These are phyloP conservation scores for Oncorhynchus masou DNA, from an alignment of 2,113 vertebrate genomes.

Conservation along the genomic window DNA sequence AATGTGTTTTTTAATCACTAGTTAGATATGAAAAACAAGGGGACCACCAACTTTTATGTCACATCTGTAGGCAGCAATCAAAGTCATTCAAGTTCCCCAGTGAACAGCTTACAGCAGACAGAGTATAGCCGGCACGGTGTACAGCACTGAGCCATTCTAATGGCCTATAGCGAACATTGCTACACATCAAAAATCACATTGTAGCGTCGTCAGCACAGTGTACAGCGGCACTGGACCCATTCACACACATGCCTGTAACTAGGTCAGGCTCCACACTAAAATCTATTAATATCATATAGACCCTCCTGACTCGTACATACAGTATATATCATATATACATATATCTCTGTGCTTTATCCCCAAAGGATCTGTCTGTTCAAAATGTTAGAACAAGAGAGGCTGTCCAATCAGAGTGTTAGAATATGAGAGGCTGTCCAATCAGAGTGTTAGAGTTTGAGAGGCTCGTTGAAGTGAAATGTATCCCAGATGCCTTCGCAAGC, in stretches of 20 bases:
- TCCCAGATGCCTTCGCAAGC: constrained; percentile 33
- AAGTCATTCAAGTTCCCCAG: not conserved
- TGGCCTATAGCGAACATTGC: too few relatives aligned
- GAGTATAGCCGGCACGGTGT: not conserved
- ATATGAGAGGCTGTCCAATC: constrained; percentile 20
- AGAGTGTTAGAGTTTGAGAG: constrained; percentile 36
- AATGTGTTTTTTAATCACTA: too few relatives aligned
- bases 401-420: constrained; percentile 27
- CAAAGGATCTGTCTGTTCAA: constrained; percentile 5
- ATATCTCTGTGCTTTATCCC: constrained; percentile 38
- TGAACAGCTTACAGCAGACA: not conserved
- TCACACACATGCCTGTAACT: constrained; percentile 44
- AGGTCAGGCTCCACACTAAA: constrained; percentile 49
- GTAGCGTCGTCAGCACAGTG: too few relatives aligned
- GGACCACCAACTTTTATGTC: too few relatives aligned
- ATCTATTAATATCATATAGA: constrained; percentile 60
- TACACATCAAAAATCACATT: too few relatives aligned
- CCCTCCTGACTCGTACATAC: constrained; percentile 27
- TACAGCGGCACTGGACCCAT: too few relatives aligned
- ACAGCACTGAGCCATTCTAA: not conserved
- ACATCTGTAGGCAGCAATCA: too few relatives aligned
- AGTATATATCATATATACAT: constrained; percentile 31
- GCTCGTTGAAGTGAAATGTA: not conserved
- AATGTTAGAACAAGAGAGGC: constrained; percentile 38
- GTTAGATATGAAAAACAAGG: too few relatives aligned